Conservation (phyloP, 2,797 vertebrate species). For the Periophthalmus magnuspinnatus region DNA sequence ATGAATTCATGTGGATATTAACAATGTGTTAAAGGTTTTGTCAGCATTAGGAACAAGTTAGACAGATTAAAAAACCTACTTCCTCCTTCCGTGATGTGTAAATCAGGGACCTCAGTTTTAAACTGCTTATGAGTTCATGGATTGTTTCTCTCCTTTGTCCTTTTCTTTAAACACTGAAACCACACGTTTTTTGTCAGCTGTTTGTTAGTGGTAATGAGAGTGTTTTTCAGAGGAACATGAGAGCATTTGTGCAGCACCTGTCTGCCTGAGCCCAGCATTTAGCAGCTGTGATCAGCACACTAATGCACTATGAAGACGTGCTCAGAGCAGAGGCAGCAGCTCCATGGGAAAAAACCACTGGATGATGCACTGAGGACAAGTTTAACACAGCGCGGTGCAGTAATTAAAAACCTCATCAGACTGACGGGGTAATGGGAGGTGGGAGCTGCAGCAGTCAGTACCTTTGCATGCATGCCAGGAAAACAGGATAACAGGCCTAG, state of each 20-base stretch:
- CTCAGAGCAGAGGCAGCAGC: not conserved
- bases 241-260: not conserved
- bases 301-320: not conserved
- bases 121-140: no score
- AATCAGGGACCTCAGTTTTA: no score
- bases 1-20: no score
- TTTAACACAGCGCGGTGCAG: not conserved
- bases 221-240: conserved; percentile 1
- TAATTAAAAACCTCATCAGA: conserved; percentile 9
- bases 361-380: not conserved
- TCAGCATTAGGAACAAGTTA: no score
- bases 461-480: no score
- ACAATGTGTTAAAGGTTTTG: no score
- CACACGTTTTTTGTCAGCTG: not conserved
- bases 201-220: not conserved
- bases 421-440: not conserved
- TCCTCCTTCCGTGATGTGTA: no score
- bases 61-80: no score
- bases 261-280: conserved; percentile 4
- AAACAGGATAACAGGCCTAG: no score
- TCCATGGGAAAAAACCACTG: not conserved
- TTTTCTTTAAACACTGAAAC: not conserved
- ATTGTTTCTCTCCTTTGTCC: no score
- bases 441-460: not conserved
- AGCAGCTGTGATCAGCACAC: conserved; percentile 7